Evolutionary conservation across 2,113 vertebrate genomes (phyloP).

Genomic region (Malurus alboscapulatus): DNA sequence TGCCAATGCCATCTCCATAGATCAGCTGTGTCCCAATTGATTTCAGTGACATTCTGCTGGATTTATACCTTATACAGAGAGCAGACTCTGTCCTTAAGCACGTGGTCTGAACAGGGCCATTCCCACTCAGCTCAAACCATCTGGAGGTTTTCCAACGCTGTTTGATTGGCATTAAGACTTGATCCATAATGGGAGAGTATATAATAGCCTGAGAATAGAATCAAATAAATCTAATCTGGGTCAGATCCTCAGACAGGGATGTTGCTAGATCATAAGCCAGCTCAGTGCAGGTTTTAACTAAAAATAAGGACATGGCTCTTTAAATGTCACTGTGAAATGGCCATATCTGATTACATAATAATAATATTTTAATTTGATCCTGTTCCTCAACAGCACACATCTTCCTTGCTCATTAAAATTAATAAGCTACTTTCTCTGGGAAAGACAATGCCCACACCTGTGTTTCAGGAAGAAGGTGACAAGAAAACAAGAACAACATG

Average conservation of each 20-base stretch:
- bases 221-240: not conserved
- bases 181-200: not conserved
- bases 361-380: not conserved
- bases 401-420: slow-evolving; percentile 15
- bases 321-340: not conserved
- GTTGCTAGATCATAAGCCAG: not conserved
- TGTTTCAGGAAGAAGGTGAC: slow-evolving; percentile 1
- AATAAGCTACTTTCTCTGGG: not conserved
- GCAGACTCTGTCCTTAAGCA: slow-evolving; percentile 11
- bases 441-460: not conserved
- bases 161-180: not conserved
- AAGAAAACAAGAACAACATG: not conserved
- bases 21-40: not conserved
- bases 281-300: not conserved
- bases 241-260: not conserved
- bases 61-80: slow-evolving; percentile 30
- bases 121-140: not conserved
- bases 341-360: not conserved
- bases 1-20: not conserved
- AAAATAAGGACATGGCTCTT: not conserved
- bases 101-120: not conserved
- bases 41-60: not conserved
- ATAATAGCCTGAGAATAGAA: not conserved
- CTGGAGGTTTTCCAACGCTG: slow-evolving; percentile 10
- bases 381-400: not conserved